Base-by-base conservation (phyloP, 2,888 invertebrate genomes). In the Galerucella calmariensis region DNA sequence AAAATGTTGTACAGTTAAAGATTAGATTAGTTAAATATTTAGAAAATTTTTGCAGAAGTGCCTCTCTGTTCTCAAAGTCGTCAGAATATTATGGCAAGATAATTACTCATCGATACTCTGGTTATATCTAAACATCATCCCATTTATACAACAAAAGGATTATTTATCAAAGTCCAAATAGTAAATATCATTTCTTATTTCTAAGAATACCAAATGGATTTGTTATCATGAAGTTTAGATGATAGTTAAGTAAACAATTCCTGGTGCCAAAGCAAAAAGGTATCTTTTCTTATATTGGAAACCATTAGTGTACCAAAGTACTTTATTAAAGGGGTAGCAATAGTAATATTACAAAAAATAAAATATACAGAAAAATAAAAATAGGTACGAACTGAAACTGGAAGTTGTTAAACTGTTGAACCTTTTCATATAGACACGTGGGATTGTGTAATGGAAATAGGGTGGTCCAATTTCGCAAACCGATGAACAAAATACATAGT, bases 181-280 rank as follows among this genome's bases (percentile, higher is more conserved):
- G 56, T 56, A 56, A 56, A 56, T 56, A 56, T 56, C 20, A 56
- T 56, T 56, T 56, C 56, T 10, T 56, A 56, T 56, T 62, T 62
- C 62, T 27, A 41, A 62, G 62, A 62, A 62, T 62, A 62, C n/a
- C 16, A 62, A 61, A 62, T 41, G 62, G 62, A 6, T 10, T 62
- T 2, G 14, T 62, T 62, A 62, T 62, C 62, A 41, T 41, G 35
- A 62, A 62, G n/a, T 62, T n/a, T n/a, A 35, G 62, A 62, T 62
- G 35, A 16, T 41, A 20, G 20, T n/a, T 51, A 5, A 14, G 53
- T 53, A 53, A 53, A 53, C 53, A 53, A 20, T 16, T 14, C 14
- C 6, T 53, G 53, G 53, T 53, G 14, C 9, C 14, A 53, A 53
- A 53, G 53, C 11, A 56, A 56, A 56, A 56, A 56, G 56, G 16